phyloP scores from a whole-genome alignment of 2,113 vertebrate species.

The Monarcha castaneiventris region DNA sequence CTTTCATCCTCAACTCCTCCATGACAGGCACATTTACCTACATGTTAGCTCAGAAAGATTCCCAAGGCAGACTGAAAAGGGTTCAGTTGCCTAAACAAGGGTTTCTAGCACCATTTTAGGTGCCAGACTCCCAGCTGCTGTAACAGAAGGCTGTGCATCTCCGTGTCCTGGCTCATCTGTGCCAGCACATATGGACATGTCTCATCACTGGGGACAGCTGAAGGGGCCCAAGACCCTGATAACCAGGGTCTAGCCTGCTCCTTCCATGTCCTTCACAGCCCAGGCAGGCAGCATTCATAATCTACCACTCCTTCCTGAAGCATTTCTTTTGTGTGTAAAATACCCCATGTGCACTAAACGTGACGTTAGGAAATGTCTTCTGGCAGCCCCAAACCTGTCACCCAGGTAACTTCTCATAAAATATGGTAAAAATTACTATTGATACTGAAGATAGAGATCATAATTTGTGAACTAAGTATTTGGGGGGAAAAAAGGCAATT shows the following conservation, averaged over 20 bases:
- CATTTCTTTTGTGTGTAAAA: neutral
- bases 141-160: slow-evolving; percentile 27
- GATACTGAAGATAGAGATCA: neutral
- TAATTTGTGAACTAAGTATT: neutral
- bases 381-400: neutral
- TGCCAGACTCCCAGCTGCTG: slow-evolving; percentile 59
- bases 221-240: neutral
- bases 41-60: neutral
- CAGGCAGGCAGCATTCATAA: neutral
- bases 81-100: neutral
- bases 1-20: neutral
- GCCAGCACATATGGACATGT: neutral
- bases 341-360: fast-evolving
- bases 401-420: neutral
- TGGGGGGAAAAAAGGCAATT: neutral
- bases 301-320: neutral
- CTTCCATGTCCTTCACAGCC: neutral
- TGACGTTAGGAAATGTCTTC: neutral
- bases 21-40: neutral
- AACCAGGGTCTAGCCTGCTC: neutral
- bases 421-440: neutral
- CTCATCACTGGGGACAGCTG: slow-evolving; percentile 26
- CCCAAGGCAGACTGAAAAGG: neutral
- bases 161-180: neutral
- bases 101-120: slow-evolving; percentile 28